Conservation (phyloP, 1,140 invertebrate genomes). For the Drosophila parvula region DNA sequence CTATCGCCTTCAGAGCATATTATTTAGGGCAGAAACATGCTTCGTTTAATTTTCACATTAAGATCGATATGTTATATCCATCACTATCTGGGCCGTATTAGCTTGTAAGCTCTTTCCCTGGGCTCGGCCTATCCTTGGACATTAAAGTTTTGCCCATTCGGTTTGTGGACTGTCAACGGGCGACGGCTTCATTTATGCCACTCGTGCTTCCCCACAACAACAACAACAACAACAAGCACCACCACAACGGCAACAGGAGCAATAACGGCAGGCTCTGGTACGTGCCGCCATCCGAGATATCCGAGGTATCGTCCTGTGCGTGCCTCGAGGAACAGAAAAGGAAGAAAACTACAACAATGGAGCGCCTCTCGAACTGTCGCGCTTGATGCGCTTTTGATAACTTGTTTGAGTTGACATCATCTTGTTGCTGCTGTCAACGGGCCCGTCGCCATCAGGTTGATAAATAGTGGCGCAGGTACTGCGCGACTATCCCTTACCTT, state of each 20-base stretch:
- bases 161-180: constrained; percentile 39
- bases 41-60: background rate
- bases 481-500: constrained; percentile 11
- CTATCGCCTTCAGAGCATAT: background rate
- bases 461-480: constrained; percentile 45
- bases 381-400: constrained; percentile 78
- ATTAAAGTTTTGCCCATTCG: constrained; percentile 27
- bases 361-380: constrained; percentile 43
- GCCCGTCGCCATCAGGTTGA: constrained; percentile 36
- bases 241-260: constrained; percentile 15
- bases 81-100: constrained; percentile 7
- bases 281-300: constrained; percentile 62
- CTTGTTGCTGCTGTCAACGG: constrained; percentile 28
- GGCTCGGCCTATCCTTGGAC: background rate
- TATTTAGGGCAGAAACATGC: background rate
- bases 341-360: constrained; percentile 28
- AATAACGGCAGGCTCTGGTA: constrained; percentile 43
- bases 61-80: constrained; percentile 8
- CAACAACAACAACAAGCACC: background rate
- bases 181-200: constrained; percentile 47
- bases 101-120: constrained; percentile 20
- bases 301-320: constrained; percentile 52
- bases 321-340: constrained; percentile 45
- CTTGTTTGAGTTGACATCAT: constrained; percentile 66
- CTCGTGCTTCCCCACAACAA: constrained; percentile 32